Conservation (phyloP, 2,888 invertebrate genomes). For the Phlogophora meticulosa region DNA sequence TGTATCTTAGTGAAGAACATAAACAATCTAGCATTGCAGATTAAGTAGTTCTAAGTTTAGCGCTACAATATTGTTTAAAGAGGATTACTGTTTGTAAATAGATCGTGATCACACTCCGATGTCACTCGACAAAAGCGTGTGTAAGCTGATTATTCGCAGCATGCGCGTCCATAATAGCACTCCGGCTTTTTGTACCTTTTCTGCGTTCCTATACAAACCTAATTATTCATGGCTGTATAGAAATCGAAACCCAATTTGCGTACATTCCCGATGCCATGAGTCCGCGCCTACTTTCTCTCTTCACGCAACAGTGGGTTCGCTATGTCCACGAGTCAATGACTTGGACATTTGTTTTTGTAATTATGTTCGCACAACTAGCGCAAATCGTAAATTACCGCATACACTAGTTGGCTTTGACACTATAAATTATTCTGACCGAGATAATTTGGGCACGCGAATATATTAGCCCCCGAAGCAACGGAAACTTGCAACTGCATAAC, state of each 20-base stretch:
- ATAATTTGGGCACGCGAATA: constrained; percentile 65
- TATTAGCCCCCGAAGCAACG: constrained; percentile 44
- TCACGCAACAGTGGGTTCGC: constrained; percentile 77
- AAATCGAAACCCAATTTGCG: constrained; percentile 82
- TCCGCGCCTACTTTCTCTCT: constrained; percentile 81
- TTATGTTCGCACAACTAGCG: constrained; percentile 66
- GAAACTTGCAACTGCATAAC: constrained; percentile 48
- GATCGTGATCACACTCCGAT: constrained; percentile 1
- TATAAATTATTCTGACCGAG: constrained; percentile 68
- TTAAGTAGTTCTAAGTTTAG: neutral
- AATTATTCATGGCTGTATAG: constrained; percentile 74
- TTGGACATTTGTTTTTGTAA: constrained; percentile 75
- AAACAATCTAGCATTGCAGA: constrained; percentile 1
- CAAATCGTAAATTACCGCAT: constrained; percentile 70
- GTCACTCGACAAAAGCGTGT: constrained; percentile 35
- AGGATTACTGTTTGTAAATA: constrained; percentile 3
- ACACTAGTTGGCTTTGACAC: constrained; percentile 67
- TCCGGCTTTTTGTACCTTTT: constrained; percentile 59
- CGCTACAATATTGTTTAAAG: neutral
- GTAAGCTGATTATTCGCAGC: constrained; percentile 25
- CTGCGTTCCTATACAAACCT: constrained; percentile 62
- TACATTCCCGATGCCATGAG: constrained; percentile 75
- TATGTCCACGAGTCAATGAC: constrained; percentile 77
- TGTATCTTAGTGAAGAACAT: constrained; percentile 6
- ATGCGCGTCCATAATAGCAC: constrained; percentile 49